A percentile compares a stretch with the other conserved stretches of the same genome.
These are phyloP conservation scores for Sympetrum striolatum DNA, from an alignment of 2,888 invertebrate genomes.

Conservation along the genomic window DNA sequence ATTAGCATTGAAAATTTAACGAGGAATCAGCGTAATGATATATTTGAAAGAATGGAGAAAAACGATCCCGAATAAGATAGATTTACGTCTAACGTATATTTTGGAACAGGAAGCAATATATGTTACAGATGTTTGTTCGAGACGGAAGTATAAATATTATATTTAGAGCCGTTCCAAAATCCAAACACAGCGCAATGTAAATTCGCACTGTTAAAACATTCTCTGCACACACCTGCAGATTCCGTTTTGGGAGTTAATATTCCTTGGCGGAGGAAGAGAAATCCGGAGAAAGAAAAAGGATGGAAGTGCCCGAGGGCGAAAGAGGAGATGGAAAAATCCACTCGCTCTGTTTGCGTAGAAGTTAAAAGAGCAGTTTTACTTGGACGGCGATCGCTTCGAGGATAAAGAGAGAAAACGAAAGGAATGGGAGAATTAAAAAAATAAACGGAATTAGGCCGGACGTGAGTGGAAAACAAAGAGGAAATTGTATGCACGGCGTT, in stretches of 20 bases:
- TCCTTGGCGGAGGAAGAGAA: background rate
- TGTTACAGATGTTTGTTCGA: too few relatives aligned
- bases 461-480: constrained; percentile 23
- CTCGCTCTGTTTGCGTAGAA: constrained; percentile 13
- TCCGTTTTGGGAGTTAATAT: background rate
- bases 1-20: too few relatives aligned
- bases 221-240: background rate
- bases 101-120: background rate
- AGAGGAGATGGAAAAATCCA: background rate
- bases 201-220: background rate
- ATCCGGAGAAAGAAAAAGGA: background rate
- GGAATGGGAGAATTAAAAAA: background rate
- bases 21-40: too few relatives aligned
- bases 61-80: background rate
- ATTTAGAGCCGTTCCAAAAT: background rate
- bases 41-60: background rate
- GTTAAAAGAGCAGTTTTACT: constrained; percentile 39
- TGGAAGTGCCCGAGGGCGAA: background rate
- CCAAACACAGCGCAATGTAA: background rate
- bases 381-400: background rate
- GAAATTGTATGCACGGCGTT: background rate
- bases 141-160: background rate
- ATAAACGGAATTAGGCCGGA: constrained; percentile 5
- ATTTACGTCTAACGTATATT: too few relatives aligned
- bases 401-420: background rate